phyloP scores from a whole-genome alignment of 2,797 vertebrate species.

The Coregonus sp. region DNA sequence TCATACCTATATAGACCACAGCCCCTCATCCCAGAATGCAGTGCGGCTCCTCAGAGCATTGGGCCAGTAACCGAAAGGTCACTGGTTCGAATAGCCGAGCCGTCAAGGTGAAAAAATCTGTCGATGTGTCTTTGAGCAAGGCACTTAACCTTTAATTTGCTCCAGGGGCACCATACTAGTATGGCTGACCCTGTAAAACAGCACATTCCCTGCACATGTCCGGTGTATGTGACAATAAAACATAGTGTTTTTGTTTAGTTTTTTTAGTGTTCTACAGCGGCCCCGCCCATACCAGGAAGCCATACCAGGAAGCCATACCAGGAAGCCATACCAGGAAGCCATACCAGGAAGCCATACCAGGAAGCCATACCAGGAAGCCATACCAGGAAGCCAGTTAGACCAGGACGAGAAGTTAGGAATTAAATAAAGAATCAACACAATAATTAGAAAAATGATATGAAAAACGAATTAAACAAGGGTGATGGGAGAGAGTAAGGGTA shows the following conservation, averaged over 20 bases:
- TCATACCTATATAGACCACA: neutral
- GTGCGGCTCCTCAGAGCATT: conserved; percentile 12
- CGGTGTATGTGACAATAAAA: too few species aligned
- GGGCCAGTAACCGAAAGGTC: too few species aligned
- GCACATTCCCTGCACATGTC: too few species aligned
- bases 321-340: too few species aligned
- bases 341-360: neutral
- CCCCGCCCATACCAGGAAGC: neutral
- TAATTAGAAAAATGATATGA: conserved; percentile 32
- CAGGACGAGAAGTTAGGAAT: conserved; percentile 28
- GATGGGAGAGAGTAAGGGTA: conserved; percentile 9
- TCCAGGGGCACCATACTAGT: too few species aligned
- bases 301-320: too few species aligned
- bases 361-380: neutral
- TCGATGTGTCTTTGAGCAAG: too few species aligned
- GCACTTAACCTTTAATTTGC: too few species aligned
- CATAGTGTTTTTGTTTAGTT: too few species aligned
- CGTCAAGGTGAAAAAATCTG: too few species aligned
- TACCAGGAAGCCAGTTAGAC: neutral
- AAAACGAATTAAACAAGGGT: conserved; percentile 9
- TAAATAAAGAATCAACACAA: neutral
- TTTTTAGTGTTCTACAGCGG: conserved; percentile 54
- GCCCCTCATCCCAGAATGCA: conserved; percentile 22
- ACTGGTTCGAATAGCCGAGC: too few species aligned
- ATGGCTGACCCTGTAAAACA: too few species aligned